Evolutionary conservation across 2,888 invertebrate species (phyloP).

Genomic region (Synanthedon tipuliformis): DNA sequence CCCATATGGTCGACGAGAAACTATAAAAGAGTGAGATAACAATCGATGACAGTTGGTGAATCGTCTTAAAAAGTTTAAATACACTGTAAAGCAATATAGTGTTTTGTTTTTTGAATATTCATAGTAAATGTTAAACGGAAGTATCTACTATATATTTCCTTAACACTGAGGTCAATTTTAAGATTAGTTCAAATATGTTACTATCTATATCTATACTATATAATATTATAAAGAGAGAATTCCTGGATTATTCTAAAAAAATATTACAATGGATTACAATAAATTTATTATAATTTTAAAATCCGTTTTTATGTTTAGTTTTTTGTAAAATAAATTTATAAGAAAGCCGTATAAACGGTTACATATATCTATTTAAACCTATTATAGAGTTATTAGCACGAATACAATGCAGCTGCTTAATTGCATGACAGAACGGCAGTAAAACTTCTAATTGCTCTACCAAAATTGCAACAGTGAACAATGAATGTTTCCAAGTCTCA

Average conservation of each 20-base stretch:
- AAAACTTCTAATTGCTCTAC: not conserved
- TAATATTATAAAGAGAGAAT: too few species aligned
- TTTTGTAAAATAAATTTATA: too few species aligned
- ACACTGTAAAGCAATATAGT: not conserved
- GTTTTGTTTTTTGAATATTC: constrained; percentile 2
- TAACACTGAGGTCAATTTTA: too few species aligned
- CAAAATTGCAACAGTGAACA: not conserved
- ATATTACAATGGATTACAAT: too few species aligned
- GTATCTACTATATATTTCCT: not conserved
- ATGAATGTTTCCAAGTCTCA: not conserved
- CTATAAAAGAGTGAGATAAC: constrained; percentile 34
- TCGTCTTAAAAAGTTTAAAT: constrained; percentile 14
- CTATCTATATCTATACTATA: too few species aligned
- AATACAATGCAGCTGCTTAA: not conserved
- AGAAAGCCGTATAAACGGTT: too few species aligned
- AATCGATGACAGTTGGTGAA: constrained; percentile 40
- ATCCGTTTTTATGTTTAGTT: too few species aligned
- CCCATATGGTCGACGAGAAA: constrained; percentile 42
- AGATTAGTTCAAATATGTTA: too few species aligned
- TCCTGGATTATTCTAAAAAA: too few species aligned
- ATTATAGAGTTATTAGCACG: not conserved
- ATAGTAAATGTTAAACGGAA: not conserved
- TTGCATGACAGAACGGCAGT: not conserved
- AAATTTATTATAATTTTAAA: too few species aligned
- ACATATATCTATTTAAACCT: too few species aligned